Conservation (phyloP, 2,113 vertebrate genomes). For the Nothocercus julius region DNA sequence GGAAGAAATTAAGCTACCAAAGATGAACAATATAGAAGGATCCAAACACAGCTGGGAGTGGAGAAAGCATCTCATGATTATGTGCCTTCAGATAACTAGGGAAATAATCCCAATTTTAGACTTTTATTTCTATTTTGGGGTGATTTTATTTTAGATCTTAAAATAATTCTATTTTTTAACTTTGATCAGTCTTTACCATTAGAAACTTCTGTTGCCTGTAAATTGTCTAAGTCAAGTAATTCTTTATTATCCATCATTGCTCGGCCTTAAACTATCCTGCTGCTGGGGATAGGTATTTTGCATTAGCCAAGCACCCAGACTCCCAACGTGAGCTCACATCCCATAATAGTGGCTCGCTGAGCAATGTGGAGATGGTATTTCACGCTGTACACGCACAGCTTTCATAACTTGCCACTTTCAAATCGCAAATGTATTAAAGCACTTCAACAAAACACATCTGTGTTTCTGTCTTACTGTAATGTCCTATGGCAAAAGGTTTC, state of each 20-base stretch:
- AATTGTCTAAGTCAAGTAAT: not conserved
- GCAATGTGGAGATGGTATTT: not conserved
- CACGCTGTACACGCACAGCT: not conserved
- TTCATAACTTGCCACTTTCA: not conserved
- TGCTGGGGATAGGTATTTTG: not conserved
- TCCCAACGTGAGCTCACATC: not conserved
- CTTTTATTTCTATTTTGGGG: not conserved
- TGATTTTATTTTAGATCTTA: not conserved
- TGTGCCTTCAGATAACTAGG: not conserved
- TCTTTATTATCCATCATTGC: not conserved
- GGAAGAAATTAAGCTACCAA: not conserved
- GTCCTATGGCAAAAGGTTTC: not conserved
- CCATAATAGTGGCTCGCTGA: not conserved
- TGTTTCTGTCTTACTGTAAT: not conserved
- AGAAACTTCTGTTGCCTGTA: not conserved
- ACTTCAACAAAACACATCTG: not conserved
- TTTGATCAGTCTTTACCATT: not conserved
- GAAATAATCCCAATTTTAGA: not conserved
- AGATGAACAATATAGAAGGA: not conserved
- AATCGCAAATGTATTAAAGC: not conserved
- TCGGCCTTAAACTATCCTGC: not conserved
- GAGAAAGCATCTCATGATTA: not conserved
- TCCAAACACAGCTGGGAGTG: not conserved
- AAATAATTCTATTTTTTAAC: not conserved
- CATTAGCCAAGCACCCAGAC: not conserved